phyloP scores from a whole-genome alignment of 2,797 vertebrate genomes.

The Eleutherodactylus coqui region DNA sequence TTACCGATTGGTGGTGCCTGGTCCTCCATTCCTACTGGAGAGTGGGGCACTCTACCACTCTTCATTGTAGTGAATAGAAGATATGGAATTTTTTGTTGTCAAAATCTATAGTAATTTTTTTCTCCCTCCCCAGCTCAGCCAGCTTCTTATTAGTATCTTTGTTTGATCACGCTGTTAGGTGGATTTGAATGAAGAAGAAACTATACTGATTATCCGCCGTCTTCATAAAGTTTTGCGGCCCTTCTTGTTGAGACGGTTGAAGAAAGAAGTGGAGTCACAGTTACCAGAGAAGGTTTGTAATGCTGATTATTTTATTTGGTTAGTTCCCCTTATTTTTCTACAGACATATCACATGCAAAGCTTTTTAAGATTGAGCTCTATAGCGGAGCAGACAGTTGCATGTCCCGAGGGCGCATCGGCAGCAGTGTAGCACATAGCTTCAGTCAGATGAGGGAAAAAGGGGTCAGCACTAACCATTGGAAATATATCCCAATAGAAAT shows the following conservation, averaged over 20 bases:
- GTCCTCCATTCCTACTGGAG: neutral
- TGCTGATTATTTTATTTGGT: neutral
- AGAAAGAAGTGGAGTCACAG: constrained; percentile 91
- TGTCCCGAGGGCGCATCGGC: no score
- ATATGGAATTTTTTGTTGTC: no score
- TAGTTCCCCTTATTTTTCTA: neutral
- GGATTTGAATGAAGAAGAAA: constrained; percentile 91
- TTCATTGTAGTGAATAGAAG: no score
- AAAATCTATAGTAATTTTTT: no score
- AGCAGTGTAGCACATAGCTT: no score
- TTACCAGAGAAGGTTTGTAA: constrained; percentile 86
- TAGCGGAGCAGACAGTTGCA: no score
- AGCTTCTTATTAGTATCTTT: neutral
- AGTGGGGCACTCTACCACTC: no score
- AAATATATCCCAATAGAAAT: no score
- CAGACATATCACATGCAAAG: neutral
- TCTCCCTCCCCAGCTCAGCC: neutral
- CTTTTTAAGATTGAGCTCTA: no score
- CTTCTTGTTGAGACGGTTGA: constrained; percentile 85
- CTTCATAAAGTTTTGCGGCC: constrained; percentile 89
- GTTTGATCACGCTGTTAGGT: constrained; percentile 70
- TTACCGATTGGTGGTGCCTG: no score
- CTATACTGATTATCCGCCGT: constrained; percentile 89
- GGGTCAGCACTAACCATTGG: no score
- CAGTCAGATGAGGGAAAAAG: no score